Base-by-base conservation (phyloP, 2,888 invertebrate species). In the Lithophane leautieri region DNA sequence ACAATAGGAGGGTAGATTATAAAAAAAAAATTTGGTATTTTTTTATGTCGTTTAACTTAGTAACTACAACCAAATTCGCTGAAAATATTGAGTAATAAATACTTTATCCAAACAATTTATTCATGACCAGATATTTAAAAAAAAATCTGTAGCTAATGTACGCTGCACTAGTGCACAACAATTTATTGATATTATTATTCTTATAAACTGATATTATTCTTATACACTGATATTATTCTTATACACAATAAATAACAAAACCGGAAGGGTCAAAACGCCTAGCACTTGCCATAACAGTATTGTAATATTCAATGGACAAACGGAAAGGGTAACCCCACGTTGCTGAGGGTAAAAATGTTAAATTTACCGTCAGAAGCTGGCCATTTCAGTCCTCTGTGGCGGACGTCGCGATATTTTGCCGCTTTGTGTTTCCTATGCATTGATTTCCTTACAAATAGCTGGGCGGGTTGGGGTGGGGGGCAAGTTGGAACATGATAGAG, bases 111-210 rank as follows among this genome's bases (percentile, higher is more conserved):
- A 54, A 61, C 28, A 6, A 70, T 47, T 62, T 56, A 72, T 72
- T 69, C 11, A 56, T 58, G 19, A 54, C 4, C 3, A 7, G 0
- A 61, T n/a, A 74, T 73, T 79, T 73, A 85, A 66, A 72, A 90
- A 91, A 91, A 91, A 86, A 82, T 79, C 66, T 89, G 89, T 87
- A 92, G 91, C 94, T 94, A 96, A 96, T 95, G 95, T 94, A 93
- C 91, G 95, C 89, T 92, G 92, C 94, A 94, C 90, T 85, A 87
- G 89, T 92, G 93, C 94, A 94, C 91, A 85, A 86, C 87, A 91
- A 96, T 95, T 94, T 95, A 95, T 94, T 93, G 94, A 94, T 93
- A 93, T n/a, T n/a, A n/a, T n/a, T n/a, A n/a, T n/a, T n/a, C n/a
- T n/a, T n/a, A n/a, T n/a, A n/a, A n/a, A n/a, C n/a, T n/a, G n/a